A percentile compares a stretch with the other conserved stretches of the same genome.
Evolutionary conservation across 1,140 invertebrate genomes (phyloP).

Genomic region (Bathynomus jamesi): DNA sequence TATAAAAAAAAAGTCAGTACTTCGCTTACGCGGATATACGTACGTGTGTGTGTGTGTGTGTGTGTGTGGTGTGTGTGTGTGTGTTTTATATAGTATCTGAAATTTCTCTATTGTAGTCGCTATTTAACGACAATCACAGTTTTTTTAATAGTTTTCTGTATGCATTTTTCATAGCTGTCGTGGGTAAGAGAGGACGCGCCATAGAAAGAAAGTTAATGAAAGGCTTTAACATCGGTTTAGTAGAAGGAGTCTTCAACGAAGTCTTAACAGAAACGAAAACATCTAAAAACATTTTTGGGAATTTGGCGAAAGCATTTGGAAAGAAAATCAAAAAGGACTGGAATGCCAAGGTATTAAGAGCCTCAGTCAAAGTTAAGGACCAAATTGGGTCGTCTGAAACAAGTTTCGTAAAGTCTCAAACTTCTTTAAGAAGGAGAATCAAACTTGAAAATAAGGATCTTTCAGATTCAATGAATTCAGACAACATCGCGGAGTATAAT

Average conservation of each 20-base stretch:
- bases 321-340: slow-evolving; percentile 36
- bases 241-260: slow-evolving; percentile 35
- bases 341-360: slow-evolving; percentile 26
- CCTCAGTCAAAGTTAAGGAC: slow-evolving; percentile 19
- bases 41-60: no score
- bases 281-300: slow-evolving; percentile 36
- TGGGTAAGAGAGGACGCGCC: slow-evolving; percentile 33
- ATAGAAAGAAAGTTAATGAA: slow-evolving; percentile 37
- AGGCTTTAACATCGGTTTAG: slow-evolving; percentile 37
- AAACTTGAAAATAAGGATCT: slow-evolving; percentile 31
- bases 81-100: no score
- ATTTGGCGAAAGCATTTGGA: slow-evolving; percentile 34
- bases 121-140: neutral
- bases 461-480: slow-evolving; percentile 25
- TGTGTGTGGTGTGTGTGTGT: no score
- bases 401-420: slow-evolving; percentile 27
- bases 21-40: no score
- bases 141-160: neutral
- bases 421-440: slow-evolving; percentile 33
- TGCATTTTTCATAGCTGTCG: slow-evolving; percentile 24
- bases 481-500: slow-evolving; percentile 34
- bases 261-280: slow-evolving; percentile 35
- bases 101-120: neutral
- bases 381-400: slow-evolving; percentile 31
- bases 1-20: no score